Percentiles rank a stretch among this genome's conserved stretches.
These are phyloP conservation scores for Hepsetus odoe DNA, from an alignment of 2,113 vertebrate genomes.

Conservation along the genomic window DNA sequence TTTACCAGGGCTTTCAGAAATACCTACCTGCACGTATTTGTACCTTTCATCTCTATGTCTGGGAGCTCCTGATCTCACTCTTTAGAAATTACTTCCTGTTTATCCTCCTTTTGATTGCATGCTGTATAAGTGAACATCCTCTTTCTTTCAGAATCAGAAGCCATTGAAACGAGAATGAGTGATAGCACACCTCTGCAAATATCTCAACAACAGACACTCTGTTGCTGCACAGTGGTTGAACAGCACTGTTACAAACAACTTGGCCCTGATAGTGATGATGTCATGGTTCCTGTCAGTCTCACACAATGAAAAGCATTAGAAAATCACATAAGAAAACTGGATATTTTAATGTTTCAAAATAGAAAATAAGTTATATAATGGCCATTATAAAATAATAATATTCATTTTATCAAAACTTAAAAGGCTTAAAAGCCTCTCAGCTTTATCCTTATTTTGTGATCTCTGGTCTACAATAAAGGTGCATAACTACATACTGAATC, in stretches of 20 bases:
- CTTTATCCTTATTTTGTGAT: no score
- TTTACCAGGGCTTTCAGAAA: no score
- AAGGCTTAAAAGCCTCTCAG: no score
- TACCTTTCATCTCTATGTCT: background rate
- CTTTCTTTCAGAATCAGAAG: constrained; percentile 3
- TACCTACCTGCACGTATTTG: no score
- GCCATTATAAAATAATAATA: no score
- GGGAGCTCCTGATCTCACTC: background rate
- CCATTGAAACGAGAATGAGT: background rate
- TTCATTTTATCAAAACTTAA: background rate
- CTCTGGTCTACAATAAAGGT: no score
- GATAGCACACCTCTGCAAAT: background rate
- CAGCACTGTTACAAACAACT: background rate
- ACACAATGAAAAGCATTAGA: no score
- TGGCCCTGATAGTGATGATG: background rate
- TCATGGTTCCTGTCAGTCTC: background rate
- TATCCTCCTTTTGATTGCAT: background rate
- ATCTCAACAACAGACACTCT: background rate
- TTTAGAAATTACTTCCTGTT: background rate
- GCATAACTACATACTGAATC: no score
- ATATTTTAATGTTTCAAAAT: no score
- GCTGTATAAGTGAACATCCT: background rate
- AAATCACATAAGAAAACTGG: no score
- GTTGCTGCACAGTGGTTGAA: background rate
- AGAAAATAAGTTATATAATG: no score